These are phyloP conservation scores for Plagodis pulveraria DNA, from an alignment of 2,888 invertebrate species.

Conservation along the genomic window DNA sequence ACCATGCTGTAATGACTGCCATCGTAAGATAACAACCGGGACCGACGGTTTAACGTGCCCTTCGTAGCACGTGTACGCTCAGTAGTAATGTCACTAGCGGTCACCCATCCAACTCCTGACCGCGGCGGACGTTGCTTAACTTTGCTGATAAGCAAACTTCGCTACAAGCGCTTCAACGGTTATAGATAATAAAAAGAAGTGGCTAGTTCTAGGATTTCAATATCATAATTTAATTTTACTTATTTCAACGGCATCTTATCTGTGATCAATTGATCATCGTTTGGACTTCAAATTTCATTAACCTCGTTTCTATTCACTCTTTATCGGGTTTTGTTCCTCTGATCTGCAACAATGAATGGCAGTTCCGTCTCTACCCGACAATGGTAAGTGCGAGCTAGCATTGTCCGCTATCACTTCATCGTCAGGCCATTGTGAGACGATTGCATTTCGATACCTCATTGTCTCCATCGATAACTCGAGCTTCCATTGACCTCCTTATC, in stretches of 20 bases:
- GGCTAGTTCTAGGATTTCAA: too few relatives aligned
- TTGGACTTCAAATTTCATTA: conserved; percentile 18
- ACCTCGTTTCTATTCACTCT: conserved; percentile 10
- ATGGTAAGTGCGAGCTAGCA: conserved; percentile 24
- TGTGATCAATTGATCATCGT: conserved; percentile 1
- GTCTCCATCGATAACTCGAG: conserved; percentile 18
- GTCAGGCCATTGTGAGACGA: conserved; percentile 38
- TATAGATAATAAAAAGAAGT: too few relatives aligned
- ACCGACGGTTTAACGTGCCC: too few relatives aligned
- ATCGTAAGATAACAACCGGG: too few relatives aligned
- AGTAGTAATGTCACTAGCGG: too few relatives aligned
- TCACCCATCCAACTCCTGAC: too few relatives aligned
- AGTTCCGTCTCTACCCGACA: conserved; percentile 8
- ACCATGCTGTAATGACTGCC: too few relatives aligned
- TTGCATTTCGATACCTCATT: conserved; percentile 28
- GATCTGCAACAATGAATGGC: conserved; percentile 14
- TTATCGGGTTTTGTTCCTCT: conserved; percentile 10
- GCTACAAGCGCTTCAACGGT: too few relatives aligned
- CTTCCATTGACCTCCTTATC: conserved; percentile 25
- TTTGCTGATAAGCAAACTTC: too few relatives aligned
- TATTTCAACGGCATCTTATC: conserved; percentile 2
- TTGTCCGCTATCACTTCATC: conserved; percentile 40
- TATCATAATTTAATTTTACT: too few relatives aligned
- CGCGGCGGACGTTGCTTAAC: too few relatives aligned
- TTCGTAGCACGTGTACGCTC: too few relatives aligned